These are phyloP conservation scores for Idaea straminata DNA, from an alignment of 2,888 invertebrate species.

Conservation along the genomic window DNA sequence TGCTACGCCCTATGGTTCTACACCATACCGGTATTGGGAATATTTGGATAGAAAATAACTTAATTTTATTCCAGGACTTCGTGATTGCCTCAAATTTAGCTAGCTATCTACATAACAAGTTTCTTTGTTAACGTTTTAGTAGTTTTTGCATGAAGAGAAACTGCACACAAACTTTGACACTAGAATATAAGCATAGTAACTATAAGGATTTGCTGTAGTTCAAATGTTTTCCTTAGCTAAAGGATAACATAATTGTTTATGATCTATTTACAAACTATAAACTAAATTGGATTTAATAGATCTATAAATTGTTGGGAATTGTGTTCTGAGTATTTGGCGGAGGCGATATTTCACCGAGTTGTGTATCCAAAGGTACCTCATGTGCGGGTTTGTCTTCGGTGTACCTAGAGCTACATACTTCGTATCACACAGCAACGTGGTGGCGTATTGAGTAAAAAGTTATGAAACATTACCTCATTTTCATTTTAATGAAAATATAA, in stretches of 20 bases:
- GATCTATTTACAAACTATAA: background rate
- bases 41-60: no score
- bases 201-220: no score
- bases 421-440: background rate
- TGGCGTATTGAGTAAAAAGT: constrained; percentile 34
- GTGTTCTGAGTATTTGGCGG: background rate
- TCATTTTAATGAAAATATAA: constrained; percentile 78
- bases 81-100: no score
- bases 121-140: no score
- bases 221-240: background rate
- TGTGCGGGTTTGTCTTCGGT: background rate
- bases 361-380: background rate
- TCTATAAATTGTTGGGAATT: background rate
- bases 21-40: no score
- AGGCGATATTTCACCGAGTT: background rate
- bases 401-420: background rate
- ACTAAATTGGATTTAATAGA: background rate
- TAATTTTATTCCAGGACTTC: no score
- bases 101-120: no score
- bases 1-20: no score
- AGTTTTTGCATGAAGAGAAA: no score
- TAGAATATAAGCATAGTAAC: no score
- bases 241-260: background rate
- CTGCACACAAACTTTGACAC: no score
- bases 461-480: constrained; percentile 69